A percentile compares a stretch with the other conserved stretches of the same genome.
Conservation (phyloP, 1,140 invertebrate species). For the Frieseomelitta varia region DNA sequence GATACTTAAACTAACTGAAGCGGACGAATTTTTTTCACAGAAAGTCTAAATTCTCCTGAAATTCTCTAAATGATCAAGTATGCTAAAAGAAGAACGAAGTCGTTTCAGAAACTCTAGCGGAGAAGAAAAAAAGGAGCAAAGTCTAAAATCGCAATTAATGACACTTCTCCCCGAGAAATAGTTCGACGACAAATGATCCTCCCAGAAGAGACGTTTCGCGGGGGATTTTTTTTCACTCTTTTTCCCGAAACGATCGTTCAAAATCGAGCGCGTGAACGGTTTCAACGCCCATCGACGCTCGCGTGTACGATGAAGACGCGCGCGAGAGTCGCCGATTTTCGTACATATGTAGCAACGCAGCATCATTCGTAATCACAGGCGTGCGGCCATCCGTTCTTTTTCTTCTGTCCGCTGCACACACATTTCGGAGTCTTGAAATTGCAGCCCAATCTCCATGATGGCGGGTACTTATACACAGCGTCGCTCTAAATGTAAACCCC, state of each 20-base stretch:
- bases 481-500: conserved; percentile 27
- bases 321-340: no score
- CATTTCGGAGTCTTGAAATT: conserved; percentile 34
- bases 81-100: no score
- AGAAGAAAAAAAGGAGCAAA: no score
- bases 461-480: conserved; percentile 33
- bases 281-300: not conserved
- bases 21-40: no score
- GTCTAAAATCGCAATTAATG: no score
- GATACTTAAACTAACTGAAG: no score
- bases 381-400: not conserved
- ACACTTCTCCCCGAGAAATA: not conserved
- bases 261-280: not conserved
- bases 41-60: no score
- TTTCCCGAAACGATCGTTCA: not conserved
- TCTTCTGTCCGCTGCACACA: not conserved
- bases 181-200: no score
- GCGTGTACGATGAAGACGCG: not conserved
- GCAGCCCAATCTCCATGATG: conserved; percentile 40
- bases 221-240: no score
- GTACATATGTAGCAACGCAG: conserved; percentile 6
- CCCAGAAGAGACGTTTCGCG: not conserved
- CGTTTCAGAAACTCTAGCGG: no score
- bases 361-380: conserved; percentile 43
- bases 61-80: no score